Evolutionary conservation across 2,113 vertebrate genomes (phyloP), one percentile per base, ranked within the genome.

Genomic region (Phalacrocorax pelagicus): DNA sequence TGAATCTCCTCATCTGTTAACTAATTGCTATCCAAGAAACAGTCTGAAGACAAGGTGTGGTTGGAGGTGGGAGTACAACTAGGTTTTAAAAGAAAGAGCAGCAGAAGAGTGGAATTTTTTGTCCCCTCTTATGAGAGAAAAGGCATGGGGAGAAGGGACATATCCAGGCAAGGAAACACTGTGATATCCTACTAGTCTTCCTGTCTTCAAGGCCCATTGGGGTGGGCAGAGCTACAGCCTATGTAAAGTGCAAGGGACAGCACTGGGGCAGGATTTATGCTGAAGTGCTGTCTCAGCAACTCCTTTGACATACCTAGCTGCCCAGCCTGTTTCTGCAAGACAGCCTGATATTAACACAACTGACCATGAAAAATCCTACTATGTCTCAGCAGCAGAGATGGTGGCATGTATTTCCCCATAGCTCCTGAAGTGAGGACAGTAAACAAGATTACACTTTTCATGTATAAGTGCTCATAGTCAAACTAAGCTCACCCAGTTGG

Each of bases 191-290:
- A 17, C 7, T 59, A 20, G 12, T 27, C 23, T 11, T 65, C 49
- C 63, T 34, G 18, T 62, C 61, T 34, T 17, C 24, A 52, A 4
- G 21, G 55, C 46, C 73, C 0, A 0, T 3, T 51, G 16, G 18
- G 5, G n/a, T 18, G 32, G 44, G 18, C 77, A 78, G 55, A 92
- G 22, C 13, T 32, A n/a, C 8, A 38, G 27, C 12, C 15, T 10
- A 8, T 2, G 4, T 20, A 10, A 44, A 70, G 18, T 15, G 12
- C 32, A 40, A 32, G 44, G 46, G 40, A 49, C 36, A n/a, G 46
- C 36, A 38, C 19, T 18, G 19, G 32, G 34, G 24, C 32, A 46
- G 36, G 11, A n/a, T 12, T 62, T 52, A 42, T 8, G 42, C 36
- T 23, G 4, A 34, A 67, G 40, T 1, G 0, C 21, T 36, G 15